Percentiles rank a stretch among this genome's conserved stretches.
phyloP scores from a whole-genome alignment of 1,140 invertebrate genomes.

The Drosophila athabasca region DNA sequence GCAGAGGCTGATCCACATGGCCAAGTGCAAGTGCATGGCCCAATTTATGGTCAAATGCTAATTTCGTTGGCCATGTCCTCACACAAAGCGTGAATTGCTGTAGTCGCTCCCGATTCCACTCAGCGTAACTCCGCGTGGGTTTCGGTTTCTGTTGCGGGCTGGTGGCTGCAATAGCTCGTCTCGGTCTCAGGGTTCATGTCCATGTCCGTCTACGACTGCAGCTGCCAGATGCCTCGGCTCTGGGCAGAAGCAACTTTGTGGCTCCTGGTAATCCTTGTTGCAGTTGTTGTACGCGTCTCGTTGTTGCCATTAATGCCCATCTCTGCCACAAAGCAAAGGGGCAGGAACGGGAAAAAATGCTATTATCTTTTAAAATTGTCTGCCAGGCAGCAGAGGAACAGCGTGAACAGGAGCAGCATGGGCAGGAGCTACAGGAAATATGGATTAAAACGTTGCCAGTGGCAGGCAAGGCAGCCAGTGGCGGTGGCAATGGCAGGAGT shows the following conservation, averaged over 20 bases:
- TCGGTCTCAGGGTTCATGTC: slow-evolving; percentile 9
- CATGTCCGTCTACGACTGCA: slow-evolving; percentile 35
- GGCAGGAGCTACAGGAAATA: slow-evolving; percentile 56
- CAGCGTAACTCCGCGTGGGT: slow-evolving; percentile 19
- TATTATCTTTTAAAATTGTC: slow-evolving; percentile 80
- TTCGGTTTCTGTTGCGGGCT: slow-evolving; percentile 29
- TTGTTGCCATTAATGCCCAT: slow-evolving; percentile 56
- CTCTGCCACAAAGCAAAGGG: slow-evolving; percentile 15
- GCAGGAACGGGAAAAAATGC: slow-evolving; percentile 49
- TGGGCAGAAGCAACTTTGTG: slow-evolving; percentile 44
- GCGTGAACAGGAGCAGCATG: slow-evolving; percentile 12
- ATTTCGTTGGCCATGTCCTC: slow-evolving; percentile 65
- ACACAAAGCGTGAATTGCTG: slow-evolving; percentile 64
- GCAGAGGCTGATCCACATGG: slow-evolving; percentile 9
- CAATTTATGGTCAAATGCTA: slow-evolving; percentile 75
- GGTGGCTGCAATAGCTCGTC: slow-evolving; percentile 66
- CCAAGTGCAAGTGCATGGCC: slow-evolving; percentile 55
- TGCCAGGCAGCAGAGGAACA: slow-evolving; percentile 55
- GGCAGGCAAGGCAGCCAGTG: slow-evolving; percentile 1
- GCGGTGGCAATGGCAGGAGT: too few species aligned
- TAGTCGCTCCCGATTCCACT: slow-evolving; percentile 29
- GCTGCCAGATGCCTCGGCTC: slow-evolving; percentile 44
- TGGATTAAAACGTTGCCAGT: slow-evolving; percentile 79
- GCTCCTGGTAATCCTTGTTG: slow-evolving; percentile 68
- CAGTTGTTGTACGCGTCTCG: slow-evolving; percentile 55